Percentiles rank a stretch among this genome's conserved stretches.
Evolutionary conservation across 2,797 vertebrate species (phyloP).

Genomic region (Antrozous pallidus): DNA sequence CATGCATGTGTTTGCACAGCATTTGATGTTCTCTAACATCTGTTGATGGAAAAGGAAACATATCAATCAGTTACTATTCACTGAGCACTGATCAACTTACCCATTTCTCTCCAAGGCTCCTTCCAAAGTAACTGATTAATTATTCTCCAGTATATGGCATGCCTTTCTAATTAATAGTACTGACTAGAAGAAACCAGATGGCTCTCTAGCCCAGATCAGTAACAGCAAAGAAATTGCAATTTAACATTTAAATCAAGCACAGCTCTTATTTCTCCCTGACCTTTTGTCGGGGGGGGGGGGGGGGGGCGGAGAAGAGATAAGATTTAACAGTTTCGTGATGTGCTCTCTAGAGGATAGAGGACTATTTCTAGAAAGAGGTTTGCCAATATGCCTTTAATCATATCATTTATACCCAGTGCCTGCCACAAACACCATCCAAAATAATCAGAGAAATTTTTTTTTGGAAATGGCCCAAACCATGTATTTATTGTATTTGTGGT

Average conservation of each 20-base stretch:
- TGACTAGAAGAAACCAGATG: conserved; percentile 71
- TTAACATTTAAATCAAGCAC: conserved; percentile 73
- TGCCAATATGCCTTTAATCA: conserved; percentile 5
- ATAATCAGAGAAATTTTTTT: conserved; percentile 2
- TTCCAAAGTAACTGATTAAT: conserved; percentile 63
- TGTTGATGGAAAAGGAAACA: conserved; percentile 25
- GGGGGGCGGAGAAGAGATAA: background rate
- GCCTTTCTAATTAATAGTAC: conserved; percentile 66
- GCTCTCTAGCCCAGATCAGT: conserved; percentile 63
- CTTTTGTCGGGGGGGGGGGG: background rate
- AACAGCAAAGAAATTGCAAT: conserved; percentile 55
- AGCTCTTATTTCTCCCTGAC: conserved; percentile 24
- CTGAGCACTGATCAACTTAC: conserved; percentile 50
- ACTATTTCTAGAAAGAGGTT: conserved; percentile 34
- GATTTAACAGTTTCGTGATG: conserved; percentile 19
- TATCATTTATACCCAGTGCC: background rate
- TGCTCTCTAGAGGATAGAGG: conserved; percentile 24
- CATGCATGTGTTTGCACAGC: no score
- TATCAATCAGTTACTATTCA: conserved; percentile 43
- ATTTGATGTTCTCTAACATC: background rate
- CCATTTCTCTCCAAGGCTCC: conserved; percentile 10
- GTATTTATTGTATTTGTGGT: conserved; percentile 22
- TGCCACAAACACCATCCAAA: conserved; percentile 33
- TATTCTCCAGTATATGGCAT: conserved; percentile 52
- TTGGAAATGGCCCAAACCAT: conserved; percentile 29